phyloP scores from a whole-genome alignment of 2,113 vertebrate genomes.

The Hippocampus abdominalis region DNA sequence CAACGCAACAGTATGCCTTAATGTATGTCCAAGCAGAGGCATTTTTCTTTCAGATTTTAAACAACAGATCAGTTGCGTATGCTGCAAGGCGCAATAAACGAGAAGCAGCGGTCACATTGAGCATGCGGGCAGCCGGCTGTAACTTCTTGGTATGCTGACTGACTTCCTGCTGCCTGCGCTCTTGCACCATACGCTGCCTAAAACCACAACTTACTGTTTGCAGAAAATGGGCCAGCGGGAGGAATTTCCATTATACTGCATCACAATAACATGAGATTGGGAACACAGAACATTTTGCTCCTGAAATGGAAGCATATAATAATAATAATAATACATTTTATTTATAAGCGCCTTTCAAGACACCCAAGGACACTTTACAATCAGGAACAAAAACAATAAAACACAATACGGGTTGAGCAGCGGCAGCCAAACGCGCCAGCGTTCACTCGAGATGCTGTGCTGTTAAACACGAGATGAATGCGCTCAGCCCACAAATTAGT shows the following conservation, averaged over 20 bases:
- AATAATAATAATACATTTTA: too few species aligned
- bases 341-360: too few species aligned
- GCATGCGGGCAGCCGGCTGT: neutral
- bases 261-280: neutral
- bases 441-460: conserved; percentile 12
- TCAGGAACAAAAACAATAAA: too few species aligned
- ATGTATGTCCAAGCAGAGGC: neutral
- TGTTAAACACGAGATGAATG: conserved; percentile 41
- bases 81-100: neutral
- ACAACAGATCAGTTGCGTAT: neutral
- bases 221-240: neutral
- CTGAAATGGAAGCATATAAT: neutral
- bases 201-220: neutral
- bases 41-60: neutral
- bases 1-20: too few species aligned
- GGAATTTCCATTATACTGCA: neutral
- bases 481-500: conserved; percentile 39
- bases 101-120: neutral
- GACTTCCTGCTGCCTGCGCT: conserved; percentile 2
- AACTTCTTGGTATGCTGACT: conserved; percentile 8
- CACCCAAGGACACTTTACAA: too few species aligned
- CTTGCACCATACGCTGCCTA: neutral
- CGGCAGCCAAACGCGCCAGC: too few species aligned
- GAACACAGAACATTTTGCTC: neutral
- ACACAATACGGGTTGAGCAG: too few species aligned